These are phyloP conservation scores for Drosophila funebris DNA, from an alignment of 1,140 invertebrate genomes.

Conservation along the genomic window DNA sequence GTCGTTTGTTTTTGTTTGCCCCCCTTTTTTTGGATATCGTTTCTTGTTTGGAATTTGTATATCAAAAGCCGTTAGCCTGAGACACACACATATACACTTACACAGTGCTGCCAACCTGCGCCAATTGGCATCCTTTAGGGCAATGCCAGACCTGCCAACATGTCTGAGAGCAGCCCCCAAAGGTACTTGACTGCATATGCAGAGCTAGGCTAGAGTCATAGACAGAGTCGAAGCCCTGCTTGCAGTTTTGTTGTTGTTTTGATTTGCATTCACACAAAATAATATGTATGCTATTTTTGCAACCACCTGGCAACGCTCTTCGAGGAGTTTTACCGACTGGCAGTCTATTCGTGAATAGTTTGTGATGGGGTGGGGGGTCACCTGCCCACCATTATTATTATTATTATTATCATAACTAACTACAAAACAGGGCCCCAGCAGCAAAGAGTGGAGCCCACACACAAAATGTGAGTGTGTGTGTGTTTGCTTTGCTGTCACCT, in stretches of 20 bases:
- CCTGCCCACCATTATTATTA: conserved; percentile 56
- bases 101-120: conserved; percentile 46
- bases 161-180: conserved; percentile 27
- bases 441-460: conserved; percentile 4
- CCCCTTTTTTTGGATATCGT: conserved; percentile 43
- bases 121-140: conserved; percentile 68
- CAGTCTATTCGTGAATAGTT: too few species aligned
- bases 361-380: neutral
- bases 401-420: conserved; percentile 78
- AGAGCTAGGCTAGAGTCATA: neutral
- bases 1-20: conserved; percentile 73
- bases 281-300: conserved; percentile 24
- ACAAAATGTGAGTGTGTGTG: neutral
- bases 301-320: conserved; percentile 46
- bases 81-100: conserved; percentile 43
- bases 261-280: conserved; percentile 36
- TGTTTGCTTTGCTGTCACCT: neutral
- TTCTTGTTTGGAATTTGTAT: conserved; percentile 37
- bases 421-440: too few species aligned
- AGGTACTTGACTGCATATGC: conserved; percentile 18
- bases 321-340: conserved; percentile 15
- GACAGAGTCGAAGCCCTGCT: neutral
- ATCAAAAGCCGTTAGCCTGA: conserved; percentile 59
- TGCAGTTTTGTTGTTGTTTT: conserved; percentile 46
- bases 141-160: conserved; percentile 39